Base-by-base conservation (phyloP, 2,888 invertebrate species). In the Kryphioiulus occultus region DNA sequence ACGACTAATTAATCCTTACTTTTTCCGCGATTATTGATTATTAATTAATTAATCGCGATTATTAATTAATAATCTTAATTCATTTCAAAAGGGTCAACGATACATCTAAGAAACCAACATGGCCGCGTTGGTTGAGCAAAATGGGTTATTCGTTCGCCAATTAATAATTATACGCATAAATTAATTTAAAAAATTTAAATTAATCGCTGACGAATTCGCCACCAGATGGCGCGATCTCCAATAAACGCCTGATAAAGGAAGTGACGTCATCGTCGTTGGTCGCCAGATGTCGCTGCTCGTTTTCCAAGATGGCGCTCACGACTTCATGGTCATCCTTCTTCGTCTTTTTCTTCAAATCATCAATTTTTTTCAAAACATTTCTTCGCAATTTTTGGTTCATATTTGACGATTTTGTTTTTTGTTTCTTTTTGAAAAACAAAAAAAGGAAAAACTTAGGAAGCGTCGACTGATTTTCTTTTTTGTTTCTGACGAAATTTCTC, bases 221-320 rank as follows among this genome's bases (percentile, higher is more conserved):
- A 59, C 19, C n/a, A 59, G 59, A n/a, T 7, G 59, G 59, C 59
- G 59, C n/a, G 53, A 4, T 15, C 42, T 42, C 0, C 1, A 42
- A 42, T 35, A 4, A 2, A 35, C 35, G 35, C 35, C 35, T 3
- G 19, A 15, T 47, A 0, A 15, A 47, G 19, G 44, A 44, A 10
- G 17, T 44, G 44, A 44, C 44, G 44, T 44, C 44, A 44, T 17
- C 17, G 44, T 44, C 12, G 44, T 42, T 42, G 42, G 42, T 10
- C 53, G 19, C 53, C 53, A 17, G 53, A n/a, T n/a, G 59, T 19
- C 59, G n/a, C 59, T 59, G 19, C 5, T 59, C n/a, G 7, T 59
- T n/a, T 59, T 59, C n/a, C n/a, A 59, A 59, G n/a, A 59, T 59
- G 59, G 59, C 59, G n/a, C n/a, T n/a, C n/a, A n/a, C n/a, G 59